Base-by-base conservation (phyloP, 2,797 vertebrate genomes). In the Taenioides sp. region DNA sequence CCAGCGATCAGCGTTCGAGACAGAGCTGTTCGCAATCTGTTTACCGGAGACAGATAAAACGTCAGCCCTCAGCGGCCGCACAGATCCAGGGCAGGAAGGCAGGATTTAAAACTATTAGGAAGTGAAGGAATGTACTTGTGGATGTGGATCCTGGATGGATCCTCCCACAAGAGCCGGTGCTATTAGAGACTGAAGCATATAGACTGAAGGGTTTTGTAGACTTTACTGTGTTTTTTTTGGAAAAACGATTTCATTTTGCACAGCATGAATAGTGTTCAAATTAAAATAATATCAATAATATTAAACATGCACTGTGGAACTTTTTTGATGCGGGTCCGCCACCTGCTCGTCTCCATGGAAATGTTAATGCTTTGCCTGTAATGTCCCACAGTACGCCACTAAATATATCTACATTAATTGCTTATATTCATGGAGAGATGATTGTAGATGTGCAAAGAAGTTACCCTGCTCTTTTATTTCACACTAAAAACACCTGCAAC, bases 21-120 rank as follows among this genome's bases (percentile, higher is more conserved):
- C 61, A 60, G 28, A 65, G 71, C 71, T 25, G 72, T 67, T 68
- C 54, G 64, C 20, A 67, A 67, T 73, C 50, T 69, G 58, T 78
- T 82, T 47, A 75, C 60, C 57, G 9, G 31, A 65, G 43, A 65
- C 63, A 65, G 63, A 65, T 64, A 64, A 64, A 64, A 64, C 61
- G 34, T 63, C 61, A 64, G 37, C 62, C 16, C 37, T 64, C 20
- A 18, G n/a, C 4, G 18, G 37, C 66, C 22, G 1, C 54, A 57
- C 10, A 57, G 61, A 49, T 55, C 43, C 27, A 2, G 27, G 65
- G 2, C 25, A 54, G 22, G 16, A 25, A 49, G 43, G 47, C 34
- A 20, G 34, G 12, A 22, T 63, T 63, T 22, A 43, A 22, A 43
- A 63, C 34, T 63, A 40, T 63, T 11, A 25, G 22, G 63, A 17